phyloP scores from a whole-genome alignment of 2,797 vertebrate species.

The Cuculus canorus region DNA sequence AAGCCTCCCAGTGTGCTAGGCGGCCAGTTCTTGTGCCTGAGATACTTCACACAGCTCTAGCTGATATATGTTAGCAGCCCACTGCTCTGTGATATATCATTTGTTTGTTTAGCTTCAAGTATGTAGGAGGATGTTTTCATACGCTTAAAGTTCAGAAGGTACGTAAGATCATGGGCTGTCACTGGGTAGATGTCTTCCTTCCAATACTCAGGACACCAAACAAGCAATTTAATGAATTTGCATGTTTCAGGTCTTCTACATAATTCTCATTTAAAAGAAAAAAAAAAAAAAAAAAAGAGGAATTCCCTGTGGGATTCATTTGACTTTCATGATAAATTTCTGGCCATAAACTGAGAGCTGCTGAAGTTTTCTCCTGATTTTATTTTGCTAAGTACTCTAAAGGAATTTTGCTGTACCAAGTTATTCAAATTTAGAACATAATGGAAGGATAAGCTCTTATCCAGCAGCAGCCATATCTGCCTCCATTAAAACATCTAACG shows the following conservation, averaged over 20 bases:
- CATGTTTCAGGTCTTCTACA: neutral
- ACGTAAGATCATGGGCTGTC: neutral
- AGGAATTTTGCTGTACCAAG: conserved; percentile 43
- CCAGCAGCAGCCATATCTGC: conserved; percentile 56
- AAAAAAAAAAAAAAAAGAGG: neutral
- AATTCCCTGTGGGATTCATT: neutral
- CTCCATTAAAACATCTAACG: conserved; percentile 69
- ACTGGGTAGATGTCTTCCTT: neutral
- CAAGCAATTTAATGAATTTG: neutral
- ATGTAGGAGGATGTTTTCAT: neutral
- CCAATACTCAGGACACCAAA: neutral
- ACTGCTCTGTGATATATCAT: neutral
- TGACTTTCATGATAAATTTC: neutral
- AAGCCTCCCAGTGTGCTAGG: neutral
- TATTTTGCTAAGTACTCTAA: conserved; percentile 31
- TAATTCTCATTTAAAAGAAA: neutral
- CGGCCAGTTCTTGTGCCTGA: neutral
- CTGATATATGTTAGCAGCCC: neutral
- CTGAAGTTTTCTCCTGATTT: conserved; percentile 30
- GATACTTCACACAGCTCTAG: neutral
- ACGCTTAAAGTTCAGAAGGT: neutral
- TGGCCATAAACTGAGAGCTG: neutral
- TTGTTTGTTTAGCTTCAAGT: conserved; percentile 15
- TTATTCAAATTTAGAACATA: conserved; percentile 71
- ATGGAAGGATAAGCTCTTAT: conserved; percentile 66